Percentiles rank a stretch among this genome's conserved stretches.
Conservation (phyloP, 2,888 invertebrate species). For the Autographa pulchrina region DNA sequence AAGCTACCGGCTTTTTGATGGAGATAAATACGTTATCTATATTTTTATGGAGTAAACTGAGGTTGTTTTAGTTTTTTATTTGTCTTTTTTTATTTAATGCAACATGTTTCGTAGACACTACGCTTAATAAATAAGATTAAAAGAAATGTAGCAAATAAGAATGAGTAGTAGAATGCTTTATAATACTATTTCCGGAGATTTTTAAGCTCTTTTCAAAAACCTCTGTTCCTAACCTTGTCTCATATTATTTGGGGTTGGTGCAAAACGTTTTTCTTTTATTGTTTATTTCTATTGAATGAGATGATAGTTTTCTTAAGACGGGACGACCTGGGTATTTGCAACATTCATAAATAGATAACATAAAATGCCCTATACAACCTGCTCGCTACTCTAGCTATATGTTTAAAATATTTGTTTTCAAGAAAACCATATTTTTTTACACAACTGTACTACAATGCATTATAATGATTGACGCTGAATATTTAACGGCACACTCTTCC, state of each 20-base stretch:
- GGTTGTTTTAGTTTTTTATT: neutral
- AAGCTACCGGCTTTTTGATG: constrained; percentile 65
- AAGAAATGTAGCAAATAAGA: no score
- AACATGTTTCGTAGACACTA: neutral
- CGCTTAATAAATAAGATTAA: neutral
- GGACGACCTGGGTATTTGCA: no score
- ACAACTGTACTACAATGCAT: constrained; percentile 18
- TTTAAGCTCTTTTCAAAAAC: no score
- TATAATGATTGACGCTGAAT: constrained; percentile 51
- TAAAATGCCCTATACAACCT: neutral
- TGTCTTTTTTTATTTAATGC: neutral
- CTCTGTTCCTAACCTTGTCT: no score
- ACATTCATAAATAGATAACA: no score
- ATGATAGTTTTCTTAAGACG: no score
- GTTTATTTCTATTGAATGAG: no score
- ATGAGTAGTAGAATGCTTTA: no score
- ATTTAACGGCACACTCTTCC: constrained; percentile 59
- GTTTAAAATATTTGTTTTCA: neutral
- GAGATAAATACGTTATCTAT: constrained; percentile 55
- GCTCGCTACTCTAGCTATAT: no score
- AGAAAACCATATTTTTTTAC: neutral
- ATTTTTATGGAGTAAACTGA: constrained; percentile 19
- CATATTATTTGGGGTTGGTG: no score
- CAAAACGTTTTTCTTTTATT: no score
- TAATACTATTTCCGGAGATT: no score